These are phyloP conservation scores for Gari tellinella DNA, from an alignment of 2,888 invertebrate genomes.

Conservation along the genomic window DNA sequence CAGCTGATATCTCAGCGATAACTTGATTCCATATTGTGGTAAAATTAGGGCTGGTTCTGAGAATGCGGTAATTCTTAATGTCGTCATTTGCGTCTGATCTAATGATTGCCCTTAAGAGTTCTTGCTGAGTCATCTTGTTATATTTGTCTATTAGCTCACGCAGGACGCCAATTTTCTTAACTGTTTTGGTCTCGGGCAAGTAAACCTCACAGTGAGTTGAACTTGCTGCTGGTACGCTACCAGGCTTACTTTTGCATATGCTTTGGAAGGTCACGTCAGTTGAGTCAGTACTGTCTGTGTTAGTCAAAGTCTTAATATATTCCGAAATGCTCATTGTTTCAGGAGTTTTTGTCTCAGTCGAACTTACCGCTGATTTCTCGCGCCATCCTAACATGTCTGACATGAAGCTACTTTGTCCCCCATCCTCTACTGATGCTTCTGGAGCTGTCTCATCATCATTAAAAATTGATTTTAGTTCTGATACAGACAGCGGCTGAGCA, in stretches of 20 bases:
- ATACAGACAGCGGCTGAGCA: too few species aligned
- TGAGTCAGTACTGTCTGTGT: background rate
- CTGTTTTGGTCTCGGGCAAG: background rate
- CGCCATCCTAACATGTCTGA: conserved; percentile 6
- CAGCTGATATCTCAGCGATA: background rate
- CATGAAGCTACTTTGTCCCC: conserved; percentile 5
- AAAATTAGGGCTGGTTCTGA: conserved; percentile 3
- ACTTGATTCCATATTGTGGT: background rate
- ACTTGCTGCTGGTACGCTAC: too few species aligned
- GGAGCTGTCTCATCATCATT: background rate
- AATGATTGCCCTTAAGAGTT: background rate
- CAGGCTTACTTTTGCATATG: too few species aligned
- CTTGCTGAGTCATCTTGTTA: background rate
- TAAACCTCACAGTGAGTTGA: too few species aligned
- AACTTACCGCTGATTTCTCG: background rate
- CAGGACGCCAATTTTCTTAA: background rate
- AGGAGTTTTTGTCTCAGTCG: background rate
- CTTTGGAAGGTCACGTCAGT: background rate
- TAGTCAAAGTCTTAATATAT: background rate
- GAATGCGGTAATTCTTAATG: background rate
- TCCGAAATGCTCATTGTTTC: background rate
- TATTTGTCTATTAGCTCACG: background rate
- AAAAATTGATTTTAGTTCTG: background rate
- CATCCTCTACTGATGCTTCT: background rate
- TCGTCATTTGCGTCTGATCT: background rate